A percentile compares a stretch with the other conserved stretches of the same genome.
Evolutionary conservation across 1,140 invertebrate genomes (phyloP).

Genomic region (Zaprionus capensis): DNA sequence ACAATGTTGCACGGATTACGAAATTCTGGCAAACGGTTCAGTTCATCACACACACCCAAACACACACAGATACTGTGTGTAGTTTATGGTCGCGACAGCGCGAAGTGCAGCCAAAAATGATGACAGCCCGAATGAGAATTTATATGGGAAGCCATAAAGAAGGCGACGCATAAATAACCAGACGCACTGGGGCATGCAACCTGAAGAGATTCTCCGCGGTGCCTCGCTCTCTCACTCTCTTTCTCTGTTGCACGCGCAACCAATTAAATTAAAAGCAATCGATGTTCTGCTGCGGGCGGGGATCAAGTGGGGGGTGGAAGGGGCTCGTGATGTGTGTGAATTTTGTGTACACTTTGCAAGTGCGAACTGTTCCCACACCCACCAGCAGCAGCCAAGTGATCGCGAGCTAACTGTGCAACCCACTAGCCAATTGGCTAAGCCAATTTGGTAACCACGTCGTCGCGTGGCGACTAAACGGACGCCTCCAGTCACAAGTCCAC

Average conservation of each 20-base stretch:
- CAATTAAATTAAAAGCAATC: constrained; percentile 79
- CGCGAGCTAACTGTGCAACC: constrained; percentile 51
- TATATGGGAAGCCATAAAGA: constrained; percentile 81
- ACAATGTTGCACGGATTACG: not conserved
- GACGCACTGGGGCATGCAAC: constrained; percentile 69
- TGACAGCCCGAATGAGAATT: constrained; percentile 76
- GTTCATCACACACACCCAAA: not conserved
- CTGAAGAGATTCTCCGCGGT: constrained; percentile 26
- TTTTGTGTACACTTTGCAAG: constrained; percentile 72
- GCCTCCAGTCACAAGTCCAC: constrained; percentile 51
- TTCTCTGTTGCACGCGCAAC: constrained; percentile 65
- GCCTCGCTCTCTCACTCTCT: not conserved
- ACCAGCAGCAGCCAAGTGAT: constrained; percentile 39
- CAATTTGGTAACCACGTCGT: constrained; percentile 52
- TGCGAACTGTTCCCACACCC: constrained; percentile 70
- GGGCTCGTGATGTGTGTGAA: constrained; percentile 55
- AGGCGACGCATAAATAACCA: constrained; percentile 74
- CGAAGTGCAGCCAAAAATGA: constrained; percentile 53
- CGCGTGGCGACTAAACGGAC: constrained; percentile 53
- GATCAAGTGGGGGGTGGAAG: not conserved
- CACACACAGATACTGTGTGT: not conserved
- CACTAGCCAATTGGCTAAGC: constrained; percentile 49
- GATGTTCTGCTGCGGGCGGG: constrained; percentile 29
- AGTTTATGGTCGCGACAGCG: constrained; percentile 53
- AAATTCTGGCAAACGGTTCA: constrained; percentile 6